These are phyloP conservation scores for Okamejei kenojei DNA, from an alignment of 2,797 vertebrate genomes.

Conservation along the genomic window DNA sequence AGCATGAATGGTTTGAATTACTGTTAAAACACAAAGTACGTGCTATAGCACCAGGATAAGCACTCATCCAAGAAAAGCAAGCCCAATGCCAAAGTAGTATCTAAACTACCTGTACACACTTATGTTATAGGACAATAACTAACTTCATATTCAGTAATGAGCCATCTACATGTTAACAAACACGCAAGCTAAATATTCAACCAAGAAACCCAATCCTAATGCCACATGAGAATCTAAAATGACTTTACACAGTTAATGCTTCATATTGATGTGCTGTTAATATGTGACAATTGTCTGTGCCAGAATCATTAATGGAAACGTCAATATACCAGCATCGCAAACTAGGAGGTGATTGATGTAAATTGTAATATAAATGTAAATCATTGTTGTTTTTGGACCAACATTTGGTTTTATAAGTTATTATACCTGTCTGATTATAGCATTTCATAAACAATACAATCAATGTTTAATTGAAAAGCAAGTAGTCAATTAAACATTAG, in stretches of 20 bases:
- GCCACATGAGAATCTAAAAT: too few species aligned
- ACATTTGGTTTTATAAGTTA: not conserved
- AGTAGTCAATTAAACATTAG: conserved; percentile 12
- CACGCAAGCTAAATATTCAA: too few species aligned
- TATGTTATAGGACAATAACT: too few species aligned
- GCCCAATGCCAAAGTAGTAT: too few species aligned
- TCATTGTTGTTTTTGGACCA: conserved; percentile 15
- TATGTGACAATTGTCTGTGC: conserved; percentile 28
- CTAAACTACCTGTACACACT: too few species aligned
- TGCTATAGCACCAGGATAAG: too few species aligned
- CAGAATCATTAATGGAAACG: conserved; percentile 13
- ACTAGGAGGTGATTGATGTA: conserved; percentile 25
- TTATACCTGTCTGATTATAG: conserved; percentile 11
- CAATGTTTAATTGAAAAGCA: conserved; percentile 16
- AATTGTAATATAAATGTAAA: conserved; percentile 25
- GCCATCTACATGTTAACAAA: too few species aligned
- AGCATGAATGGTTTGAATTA: not conserved
- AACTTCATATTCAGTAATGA: too few species aligned
- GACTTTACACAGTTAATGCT: not conserved
- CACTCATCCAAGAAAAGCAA: too few species aligned
- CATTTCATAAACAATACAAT: conserved; percentile 4
- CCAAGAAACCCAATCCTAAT: too few species aligned
- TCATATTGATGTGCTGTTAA: conserved; percentile 20
- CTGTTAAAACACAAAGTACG: too few species aligned
- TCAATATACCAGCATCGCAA: conserved; percentile 12